Evolutionary conservation across 2,113 vertebrate genomes (phyloP), one percentile per base, ranked within the genome.

Genomic region (Laterallus jamaicensis): DNA sequence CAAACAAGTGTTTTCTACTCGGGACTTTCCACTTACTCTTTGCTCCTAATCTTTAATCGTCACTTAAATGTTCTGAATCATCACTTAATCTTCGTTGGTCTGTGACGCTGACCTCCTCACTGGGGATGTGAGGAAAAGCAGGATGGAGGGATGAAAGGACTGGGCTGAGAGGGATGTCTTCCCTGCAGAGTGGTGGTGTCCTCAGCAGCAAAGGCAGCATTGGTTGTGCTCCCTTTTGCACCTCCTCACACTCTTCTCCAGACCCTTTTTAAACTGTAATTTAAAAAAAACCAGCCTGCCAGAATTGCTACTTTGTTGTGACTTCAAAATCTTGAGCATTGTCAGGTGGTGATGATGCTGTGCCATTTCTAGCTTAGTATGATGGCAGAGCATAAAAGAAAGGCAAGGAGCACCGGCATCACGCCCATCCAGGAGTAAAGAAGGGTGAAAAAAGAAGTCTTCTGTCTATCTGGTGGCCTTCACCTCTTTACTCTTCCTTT

Each of bases 1-100:
- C 5, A 2, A 56, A 42, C 0, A 0, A 7, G 28, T 42, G 2
- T 20, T 68, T 94, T 42, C 47, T 66, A 0, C 49, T 49, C 12
- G 21, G 54, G 54, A 77, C 31, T 77, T 84, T 84, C 63, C 59
- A 55, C 32, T 58, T 59, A 47, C 26, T 47, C 78, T 54, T 92
- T 62, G 29, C 37, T 74, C 76, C 28, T 91, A 56, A 91, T 58
- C 62, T 71, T 56, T 58, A 49, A 64, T 71, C 50, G 26, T 59
- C 68, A 47, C 56, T 87, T 80, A 70, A 24, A 81, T 17, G 39
- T 66, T 82, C 81, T 95, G 79, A 74, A 82, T 74, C 37, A 1
- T 71, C 69, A n/a, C 39, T 78, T 93, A 69, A 77, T 69, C 50
- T 88, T 85, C 85, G 60, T 75, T 85, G 15, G 55, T 74, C 28